Percentiles rank a stretch among this genome's conserved stretches.
These are phyloP conservation scores for Drosophila ezoana DNA, from an alignment of 2,888 invertebrate species.

Conservation along the genomic window DNA sequence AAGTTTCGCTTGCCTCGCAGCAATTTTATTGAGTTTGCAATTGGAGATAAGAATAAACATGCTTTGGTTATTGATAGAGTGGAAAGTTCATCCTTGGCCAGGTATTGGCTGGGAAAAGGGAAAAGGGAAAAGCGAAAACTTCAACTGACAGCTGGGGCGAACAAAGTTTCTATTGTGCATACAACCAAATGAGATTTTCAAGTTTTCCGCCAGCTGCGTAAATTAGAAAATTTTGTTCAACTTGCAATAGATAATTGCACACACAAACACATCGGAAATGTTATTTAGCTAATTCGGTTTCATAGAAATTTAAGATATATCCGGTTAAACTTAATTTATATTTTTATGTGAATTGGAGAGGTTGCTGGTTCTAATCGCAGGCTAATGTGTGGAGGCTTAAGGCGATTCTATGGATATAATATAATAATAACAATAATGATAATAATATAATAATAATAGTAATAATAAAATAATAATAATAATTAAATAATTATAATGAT, in stretches of 20 bases:
- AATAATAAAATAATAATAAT: too few relatives aligned
- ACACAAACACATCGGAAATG: neutral
- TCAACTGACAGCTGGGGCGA: conserved; percentile 37
- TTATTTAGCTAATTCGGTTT: neutral
- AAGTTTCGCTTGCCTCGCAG: conserved; percentile 16
- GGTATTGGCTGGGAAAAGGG: neutral
- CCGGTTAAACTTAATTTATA: too few relatives aligned
- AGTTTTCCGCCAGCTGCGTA: conserved; percentile 11
- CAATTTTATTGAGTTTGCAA: conserved; percentile 51
- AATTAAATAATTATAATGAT: too few relatives aligned
- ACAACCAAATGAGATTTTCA: conserved; percentile 27
- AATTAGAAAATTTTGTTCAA: conserved; percentile 4
- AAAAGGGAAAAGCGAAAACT: conserved; percentile 17
- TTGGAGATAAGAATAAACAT: conserved; percentile 52
- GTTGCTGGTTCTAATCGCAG: too few relatives aligned
- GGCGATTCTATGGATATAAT: too few relatives aligned
- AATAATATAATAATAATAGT: too few relatives aligned
- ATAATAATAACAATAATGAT: too few relatives aligned
- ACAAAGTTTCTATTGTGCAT: conserved; percentile 19
- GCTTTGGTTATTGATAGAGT: conserved; percentile 25
- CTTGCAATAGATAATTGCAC: conserved; percentile 4
- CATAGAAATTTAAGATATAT: neutral
- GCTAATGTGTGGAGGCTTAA: too few relatives aligned
- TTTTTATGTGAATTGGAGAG: too few relatives aligned
- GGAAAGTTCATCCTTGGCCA: conserved; percentile 31